Conservation (phyloP, 1,140 invertebrate species). For the Drosophila erecta region DNA sequence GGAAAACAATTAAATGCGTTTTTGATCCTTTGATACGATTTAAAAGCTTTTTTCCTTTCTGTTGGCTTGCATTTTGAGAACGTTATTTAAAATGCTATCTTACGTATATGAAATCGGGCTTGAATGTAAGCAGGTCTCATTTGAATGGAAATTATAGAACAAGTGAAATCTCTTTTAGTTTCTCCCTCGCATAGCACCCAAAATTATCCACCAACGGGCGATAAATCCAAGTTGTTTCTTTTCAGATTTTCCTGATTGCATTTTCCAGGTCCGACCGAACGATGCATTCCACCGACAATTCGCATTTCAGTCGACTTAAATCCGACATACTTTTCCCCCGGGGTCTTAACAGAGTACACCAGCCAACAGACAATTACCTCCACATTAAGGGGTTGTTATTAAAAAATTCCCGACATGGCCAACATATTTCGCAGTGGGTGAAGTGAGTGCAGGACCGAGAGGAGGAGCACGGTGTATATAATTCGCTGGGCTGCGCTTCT, state of each 20-base stretch:
- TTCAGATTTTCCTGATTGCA: background rate
- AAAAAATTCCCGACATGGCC: slow-evolving; percentile 41
- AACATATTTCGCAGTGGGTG: slow-evolving; percentile 26
- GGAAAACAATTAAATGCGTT: slow-evolving; percentile 44
- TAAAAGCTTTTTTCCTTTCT: slow-evolving; percentile 4
- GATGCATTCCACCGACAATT: slow-evolving; percentile 15
- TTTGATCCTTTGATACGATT: slow-evolving; percentile 43
- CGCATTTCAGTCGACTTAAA: slow-evolving; percentile 27
- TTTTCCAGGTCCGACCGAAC: slow-evolving; percentile 2
- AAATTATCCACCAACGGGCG: no score
- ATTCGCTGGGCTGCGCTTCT: slow-evolving; percentile 25
- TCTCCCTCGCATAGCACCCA: no score
- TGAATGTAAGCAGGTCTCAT: no score
- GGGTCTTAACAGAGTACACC: slow-evolving; percentile 26
- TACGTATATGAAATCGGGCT: no score
- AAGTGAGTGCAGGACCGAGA: background rate
- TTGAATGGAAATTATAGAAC: background rate
- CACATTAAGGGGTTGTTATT: slow-evolving; percentile 53
- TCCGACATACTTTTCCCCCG: slow-evolving; percentile 17
- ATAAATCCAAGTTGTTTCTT: background rate
- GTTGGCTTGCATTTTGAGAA: background rate
- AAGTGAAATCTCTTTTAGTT: no score
- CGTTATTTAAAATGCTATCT: no score
- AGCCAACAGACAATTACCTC: slow-evolving; percentile 42
- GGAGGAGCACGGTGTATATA: slow-evolving; percentile 24